These are phyloP conservation scores for Zaprionus vittiger DNA, from an alignment of 1,140 invertebrate genomes.

Conservation along the genomic window DNA sequence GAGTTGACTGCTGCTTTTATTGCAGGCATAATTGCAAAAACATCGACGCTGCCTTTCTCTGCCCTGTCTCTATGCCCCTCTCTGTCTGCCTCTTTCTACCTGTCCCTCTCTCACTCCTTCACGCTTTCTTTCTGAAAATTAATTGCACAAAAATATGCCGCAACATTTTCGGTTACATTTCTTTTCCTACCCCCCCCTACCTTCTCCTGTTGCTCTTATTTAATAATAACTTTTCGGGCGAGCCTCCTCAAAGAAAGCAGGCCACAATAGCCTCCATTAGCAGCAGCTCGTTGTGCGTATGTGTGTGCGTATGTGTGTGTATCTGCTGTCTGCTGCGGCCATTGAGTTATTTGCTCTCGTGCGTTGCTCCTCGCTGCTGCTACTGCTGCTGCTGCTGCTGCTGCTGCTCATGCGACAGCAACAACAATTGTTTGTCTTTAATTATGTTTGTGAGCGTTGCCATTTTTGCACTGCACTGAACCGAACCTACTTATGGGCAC, in stretches of 20 bases:
- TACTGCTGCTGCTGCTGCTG: constrained; percentile 10
- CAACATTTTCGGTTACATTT: constrained; percentile 54
- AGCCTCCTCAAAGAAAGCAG: constrained; percentile 1
- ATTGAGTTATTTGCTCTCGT: constrained; percentile 66
- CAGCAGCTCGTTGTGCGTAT: constrained; percentile 2
- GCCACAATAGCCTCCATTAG: background rate
- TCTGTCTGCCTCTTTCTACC: background rate
- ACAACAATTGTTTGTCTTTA: constrained; percentile 80
- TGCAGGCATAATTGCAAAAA: constrained; percentile 47
- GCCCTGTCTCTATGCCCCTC: background rate
- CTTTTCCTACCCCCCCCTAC: background rate
- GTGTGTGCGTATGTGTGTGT: constrained; percentile 27
- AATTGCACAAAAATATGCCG: constrained; percentile 74
- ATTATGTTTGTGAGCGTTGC: constrained; percentile 79
- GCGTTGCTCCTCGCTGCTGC: constrained; percentile 50
- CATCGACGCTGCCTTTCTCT: constrained; percentile 13
- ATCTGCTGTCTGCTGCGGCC: constrained; percentile 28
- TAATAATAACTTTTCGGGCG: constrained; percentile 47
- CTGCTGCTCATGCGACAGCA: constrained; percentile 36
- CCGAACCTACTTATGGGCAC: constrained; percentile 66
- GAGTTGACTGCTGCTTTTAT: constrained; percentile 7
- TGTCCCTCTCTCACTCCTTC: background rate
- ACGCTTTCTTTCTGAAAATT: constrained; percentile 33
- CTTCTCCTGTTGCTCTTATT: constrained; percentile 41
- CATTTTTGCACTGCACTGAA: constrained; percentile 61